Percentiles rank a stretch among this genome's conserved stretches.
Evolutionary conservation across 1,140 invertebrate species (phyloP).

Genomic region (Nebria ingens): DNA sequence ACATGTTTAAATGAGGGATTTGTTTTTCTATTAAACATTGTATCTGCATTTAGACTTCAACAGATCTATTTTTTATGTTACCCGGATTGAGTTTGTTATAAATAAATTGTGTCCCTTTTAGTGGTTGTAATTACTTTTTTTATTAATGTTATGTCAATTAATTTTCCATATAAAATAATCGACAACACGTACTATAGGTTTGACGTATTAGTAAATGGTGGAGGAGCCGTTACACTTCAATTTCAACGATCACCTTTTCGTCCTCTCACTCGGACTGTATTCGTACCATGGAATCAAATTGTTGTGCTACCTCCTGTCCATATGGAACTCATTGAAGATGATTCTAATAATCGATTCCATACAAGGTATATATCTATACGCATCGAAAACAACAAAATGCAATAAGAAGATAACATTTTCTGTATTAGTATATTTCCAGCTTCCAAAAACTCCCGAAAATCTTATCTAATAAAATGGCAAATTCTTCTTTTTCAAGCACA

Average conservation of each 20-base stretch:
- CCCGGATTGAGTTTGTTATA: too few relatives aligned
- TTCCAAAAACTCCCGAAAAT: too few relatives aligned
- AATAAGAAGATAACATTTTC: too few relatives aligned
- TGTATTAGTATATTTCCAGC: neutral
- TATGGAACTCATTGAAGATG: conserved; percentile 72
- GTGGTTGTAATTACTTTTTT: too few relatives aligned
- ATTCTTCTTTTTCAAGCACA: conserved; percentile 7
- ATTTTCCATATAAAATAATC: neutral
- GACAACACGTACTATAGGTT: conserved; percentile 83
- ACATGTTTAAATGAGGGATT: too few relatives aligned
- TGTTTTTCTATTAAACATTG: too few relatives aligned
- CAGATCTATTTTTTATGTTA: too few relatives aligned
- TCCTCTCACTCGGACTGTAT: conserved; percentile 74
- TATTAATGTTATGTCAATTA: neutral
- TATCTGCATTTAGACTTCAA: too few relatives aligned
- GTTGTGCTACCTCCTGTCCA: conserved; percentile 78
- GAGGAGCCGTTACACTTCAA: conserved; percentile 93
- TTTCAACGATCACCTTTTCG: conserved; percentile 90
- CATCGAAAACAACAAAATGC: neutral
- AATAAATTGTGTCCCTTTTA: too few relatives aligned
- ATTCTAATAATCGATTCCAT: conserved; percentile 35
- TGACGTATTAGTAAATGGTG: conserved; percentile 96
- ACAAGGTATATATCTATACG: conserved; percentile 38
- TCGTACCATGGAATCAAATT: conserved; percentile 93
- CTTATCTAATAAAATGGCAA: too few relatives aligned